Conservation (phyloP, 2,888 invertebrate genomes). For the Patella caerulea region DNA sequence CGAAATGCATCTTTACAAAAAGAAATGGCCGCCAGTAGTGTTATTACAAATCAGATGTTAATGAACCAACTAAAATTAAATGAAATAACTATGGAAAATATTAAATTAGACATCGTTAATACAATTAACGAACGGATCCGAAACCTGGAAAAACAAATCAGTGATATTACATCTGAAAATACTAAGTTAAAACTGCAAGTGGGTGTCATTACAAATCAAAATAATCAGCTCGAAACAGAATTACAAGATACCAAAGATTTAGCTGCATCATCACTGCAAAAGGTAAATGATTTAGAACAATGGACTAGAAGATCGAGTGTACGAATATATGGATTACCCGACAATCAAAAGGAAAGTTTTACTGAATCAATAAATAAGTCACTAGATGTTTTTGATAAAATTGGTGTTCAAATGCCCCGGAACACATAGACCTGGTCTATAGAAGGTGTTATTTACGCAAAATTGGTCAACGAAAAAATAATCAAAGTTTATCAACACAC, state of each 20-base stretch:
- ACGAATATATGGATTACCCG: background rate
- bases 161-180: too few species aligned
- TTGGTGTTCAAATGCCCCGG: background rate
- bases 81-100: background rate
- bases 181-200: background rate
- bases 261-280: background rate
- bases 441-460: background rate
- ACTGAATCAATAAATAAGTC: background rate
- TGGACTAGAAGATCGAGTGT: background rate
- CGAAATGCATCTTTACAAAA: background rate
- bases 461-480: background rate
- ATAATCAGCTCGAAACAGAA: background rate
- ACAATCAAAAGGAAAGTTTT: background rate
- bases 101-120: too few species aligned
- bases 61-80: background rate
- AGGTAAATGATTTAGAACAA: background rate
- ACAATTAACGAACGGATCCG: too few species aligned
- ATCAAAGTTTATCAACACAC: background rate
- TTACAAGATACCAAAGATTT: background rate
- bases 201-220: background rate
- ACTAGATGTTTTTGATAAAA: background rate
- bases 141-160: too few species aligned
- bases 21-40: background rate
- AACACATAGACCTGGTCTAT: background rate
- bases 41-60: conserved; percentile 4